Percentiles rank a stretch among this genome's conserved stretches.
Evolutionary conservation across 1,140 invertebrate species (phyloP).

Genomic region (Drosophila auraria): DNA sequence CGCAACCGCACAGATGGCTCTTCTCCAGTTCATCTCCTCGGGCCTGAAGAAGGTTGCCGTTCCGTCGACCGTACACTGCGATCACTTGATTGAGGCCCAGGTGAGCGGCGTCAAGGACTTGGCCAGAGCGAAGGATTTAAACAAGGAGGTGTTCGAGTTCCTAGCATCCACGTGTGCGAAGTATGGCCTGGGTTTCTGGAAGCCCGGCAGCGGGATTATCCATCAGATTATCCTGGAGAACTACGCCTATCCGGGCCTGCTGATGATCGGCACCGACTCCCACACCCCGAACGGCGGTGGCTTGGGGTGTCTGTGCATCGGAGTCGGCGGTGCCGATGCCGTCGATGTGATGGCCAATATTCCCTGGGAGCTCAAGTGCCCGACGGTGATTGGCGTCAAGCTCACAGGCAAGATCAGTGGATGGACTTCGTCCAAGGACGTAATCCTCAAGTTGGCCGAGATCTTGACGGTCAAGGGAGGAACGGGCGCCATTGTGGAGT

Average conservation of each 20-base stretch:
- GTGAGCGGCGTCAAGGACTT: slow-evolving; percentile 95
- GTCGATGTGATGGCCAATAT: slow-evolving; percentile 99
- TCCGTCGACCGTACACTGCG: slow-evolving; percentile 99
- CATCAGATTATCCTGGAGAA: slow-evolving; percentile 99
- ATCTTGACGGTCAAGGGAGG: slow-evolving; percentile 97
- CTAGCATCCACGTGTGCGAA: slow-evolving; percentile 96
- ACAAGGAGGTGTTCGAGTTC: slow-evolving; percentile 99
- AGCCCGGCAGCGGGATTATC: slow-evolving; percentile 99
- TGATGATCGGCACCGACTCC: slow-evolving; percentile 99
- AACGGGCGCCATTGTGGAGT: slow-evolving; percentile 99
- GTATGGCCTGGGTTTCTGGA: slow-evolving; percentile 99
- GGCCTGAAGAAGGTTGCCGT: slow-evolving; percentile 97
- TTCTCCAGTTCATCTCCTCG: slow-evolving; percentile 99
- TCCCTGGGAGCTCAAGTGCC: slow-evolving; percentile 99
- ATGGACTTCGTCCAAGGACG: slow-evolving; percentile 99
- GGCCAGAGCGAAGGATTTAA: slow-evolving; percentile 95
- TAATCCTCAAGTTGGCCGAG: slow-evolving; percentile 97
- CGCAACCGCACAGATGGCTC: slow-evolving; percentile 99
- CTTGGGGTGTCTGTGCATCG: slow-evolving; percentile 98
- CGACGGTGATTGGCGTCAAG: slow-evolving; percentile 98
- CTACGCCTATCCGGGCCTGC: slow-evolving; percentile 98
- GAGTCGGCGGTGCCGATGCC: slow-evolving; percentile 99
- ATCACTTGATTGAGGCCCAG: slow-evolving; percentile 99
- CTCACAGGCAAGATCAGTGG: slow-evolving; percentile 97
- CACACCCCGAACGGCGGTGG: slow-evolving; percentile 99